phyloP scores from a whole-genome alignment of 2,888 invertebrate genomes.

The Incurvaria masculella region DNA sequence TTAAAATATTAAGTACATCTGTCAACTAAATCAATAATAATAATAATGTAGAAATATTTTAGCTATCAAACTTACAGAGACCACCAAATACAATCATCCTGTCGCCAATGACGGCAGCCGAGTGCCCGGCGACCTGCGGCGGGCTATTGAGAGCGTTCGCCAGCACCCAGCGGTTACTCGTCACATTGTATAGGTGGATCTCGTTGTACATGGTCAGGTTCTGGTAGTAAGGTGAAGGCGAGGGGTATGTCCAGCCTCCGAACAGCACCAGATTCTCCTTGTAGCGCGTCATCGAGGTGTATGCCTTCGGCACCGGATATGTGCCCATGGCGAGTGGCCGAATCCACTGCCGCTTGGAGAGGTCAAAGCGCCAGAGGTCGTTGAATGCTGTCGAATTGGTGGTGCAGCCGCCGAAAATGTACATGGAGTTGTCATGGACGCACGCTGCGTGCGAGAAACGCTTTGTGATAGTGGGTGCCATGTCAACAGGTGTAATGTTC shows the following conservation, averaged over 20 bases:
- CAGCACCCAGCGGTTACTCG: slow-evolving; percentile 74
- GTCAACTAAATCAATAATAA: no score
- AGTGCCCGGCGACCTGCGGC: slow-evolving; percentile 89
- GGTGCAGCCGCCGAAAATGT: slow-evolving; percentile 95
- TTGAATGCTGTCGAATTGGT: slow-evolving; percentile 93
- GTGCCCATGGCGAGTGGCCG: slow-evolving; percentile 77
- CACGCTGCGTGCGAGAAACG: slow-evolving; percentile 92
- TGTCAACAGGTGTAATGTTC: slow-evolving; percentile 54
- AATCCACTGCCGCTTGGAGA: slow-evolving; percentile 82
- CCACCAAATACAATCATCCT: slow-evolving; percentile 85
- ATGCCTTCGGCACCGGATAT: slow-evolving; percentile 95
- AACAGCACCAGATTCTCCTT: slow-evolving; percentile 81
- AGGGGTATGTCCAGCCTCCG: slow-evolving; percentile 95
- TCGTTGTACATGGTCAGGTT: slow-evolving; percentile 89
- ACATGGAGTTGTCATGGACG: slow-evolving; percentile 81
- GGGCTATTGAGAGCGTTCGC: slow-evolving; percentile 67
- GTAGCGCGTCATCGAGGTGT: slow-evolving; percentile 88
- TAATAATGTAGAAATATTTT: no score
- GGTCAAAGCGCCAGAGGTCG: slow-evolving; percentile 92
- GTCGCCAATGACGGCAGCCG: slow-evolving; percentile 79
- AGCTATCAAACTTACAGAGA: slow-evolving; percentile 53
- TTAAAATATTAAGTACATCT: no score
- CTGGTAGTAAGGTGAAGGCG: slow-evolving; percentile 79
- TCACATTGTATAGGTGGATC: slow-evolving; percentile 82
- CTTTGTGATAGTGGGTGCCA: slow-evolving; percentile 77